A percentile compares a stretch with the other conserved stretches of the same genome.
Conservation (phyloP, 2,888 invertebrate genomes). For the Aethes cnicana region DNA sequence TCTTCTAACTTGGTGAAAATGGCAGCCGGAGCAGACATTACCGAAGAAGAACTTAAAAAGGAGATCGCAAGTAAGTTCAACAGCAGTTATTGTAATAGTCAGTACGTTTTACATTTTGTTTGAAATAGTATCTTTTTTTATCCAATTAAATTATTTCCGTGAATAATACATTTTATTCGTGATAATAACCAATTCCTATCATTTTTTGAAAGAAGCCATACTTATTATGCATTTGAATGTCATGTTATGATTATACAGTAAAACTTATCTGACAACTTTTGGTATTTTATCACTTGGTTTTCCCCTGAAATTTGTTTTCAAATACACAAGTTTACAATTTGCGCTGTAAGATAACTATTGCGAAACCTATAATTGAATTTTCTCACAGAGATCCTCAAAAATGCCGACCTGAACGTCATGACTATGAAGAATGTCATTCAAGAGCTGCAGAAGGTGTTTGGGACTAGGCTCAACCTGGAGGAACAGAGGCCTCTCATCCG, state of each 20-base stretch:
- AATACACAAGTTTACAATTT: too few relatives aligned
- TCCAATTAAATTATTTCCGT: conserved; percentile 30
- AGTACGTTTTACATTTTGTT: conserved; percentile 49
- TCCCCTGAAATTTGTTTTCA: too few relatives aligned
- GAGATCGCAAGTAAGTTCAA: conserved; percentile 90
- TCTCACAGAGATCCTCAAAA: conserved; percentile 90
- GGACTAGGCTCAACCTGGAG: conserved; percentile 87
- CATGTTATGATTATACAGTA: conserved; percentile 11
- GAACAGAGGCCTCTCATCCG: conserved; percentile 94
- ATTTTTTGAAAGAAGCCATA: conserved; percentile 41
- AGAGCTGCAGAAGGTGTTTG: conserved; percentile 91
- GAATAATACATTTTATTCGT: conserved; percentile 26
- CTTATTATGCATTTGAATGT: conserved; percentile 21
- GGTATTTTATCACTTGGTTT: too few relatives aligned
- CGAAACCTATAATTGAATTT: conserved; percentile 15
- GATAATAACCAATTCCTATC: too few relatives aligned
- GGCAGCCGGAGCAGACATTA: conserved; percentile 91
- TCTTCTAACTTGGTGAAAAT: conserved; percentile 81
- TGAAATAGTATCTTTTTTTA: conserved; percentile 34
- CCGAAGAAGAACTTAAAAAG: conserved; percentile 88
- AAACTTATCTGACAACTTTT: too few relatives aligned
- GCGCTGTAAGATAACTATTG: neutral
- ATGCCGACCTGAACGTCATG: conserved; percentile 91
- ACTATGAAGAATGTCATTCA: conserved; percentile 95
- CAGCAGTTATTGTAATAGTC: conserved; percentile 42